Conservation (phyloP, 2,113 vertebrate genomes). For the Oryzias curvinotus region DNA sequence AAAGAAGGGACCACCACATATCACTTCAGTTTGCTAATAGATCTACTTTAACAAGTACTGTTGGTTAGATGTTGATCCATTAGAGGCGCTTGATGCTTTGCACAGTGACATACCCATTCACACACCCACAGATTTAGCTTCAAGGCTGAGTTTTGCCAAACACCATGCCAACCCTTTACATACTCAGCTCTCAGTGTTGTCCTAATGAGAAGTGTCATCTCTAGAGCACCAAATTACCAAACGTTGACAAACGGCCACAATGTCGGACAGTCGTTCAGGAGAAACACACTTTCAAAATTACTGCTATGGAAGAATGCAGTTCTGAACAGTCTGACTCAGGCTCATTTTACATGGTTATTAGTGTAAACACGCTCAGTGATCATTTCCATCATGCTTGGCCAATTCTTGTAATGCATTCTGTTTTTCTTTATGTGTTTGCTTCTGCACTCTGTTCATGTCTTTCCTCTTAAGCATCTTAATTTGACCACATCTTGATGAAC, state of each 20-base stretch:
- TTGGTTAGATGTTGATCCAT: conserved; percentile 7
- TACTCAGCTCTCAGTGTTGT: conserved; percentile 24
- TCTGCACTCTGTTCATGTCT: no score
- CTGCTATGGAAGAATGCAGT: neutral
- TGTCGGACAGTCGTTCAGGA: neutral
- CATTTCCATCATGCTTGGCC: no score
- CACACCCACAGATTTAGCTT: conserved; percentile 5
- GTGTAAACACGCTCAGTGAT: neutral
- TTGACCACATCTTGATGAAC: no score
- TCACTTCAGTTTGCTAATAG: no score
- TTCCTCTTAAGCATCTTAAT: no score
- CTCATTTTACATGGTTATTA: neutral
- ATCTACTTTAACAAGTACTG: conserved; percentile 1
- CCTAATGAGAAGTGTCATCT: conserved; percentile 48
- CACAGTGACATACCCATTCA: conserved; percentile 1
- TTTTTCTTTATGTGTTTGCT: no score
- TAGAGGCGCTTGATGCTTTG: conserved; percentile 5
- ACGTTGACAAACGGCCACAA: conserved; percentile 1
- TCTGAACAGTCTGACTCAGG: neutral
- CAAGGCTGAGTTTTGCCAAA: conserved; percentile 42
- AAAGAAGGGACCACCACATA: no score
- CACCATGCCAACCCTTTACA: conserved; percentile 27
- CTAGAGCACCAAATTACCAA: conserved; percentile 28
- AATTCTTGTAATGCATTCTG: no score
- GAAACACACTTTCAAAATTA: neutral